Conservation (phyloP, 2,888 invertebrate species). For the Heliconius cydno region DNA sequence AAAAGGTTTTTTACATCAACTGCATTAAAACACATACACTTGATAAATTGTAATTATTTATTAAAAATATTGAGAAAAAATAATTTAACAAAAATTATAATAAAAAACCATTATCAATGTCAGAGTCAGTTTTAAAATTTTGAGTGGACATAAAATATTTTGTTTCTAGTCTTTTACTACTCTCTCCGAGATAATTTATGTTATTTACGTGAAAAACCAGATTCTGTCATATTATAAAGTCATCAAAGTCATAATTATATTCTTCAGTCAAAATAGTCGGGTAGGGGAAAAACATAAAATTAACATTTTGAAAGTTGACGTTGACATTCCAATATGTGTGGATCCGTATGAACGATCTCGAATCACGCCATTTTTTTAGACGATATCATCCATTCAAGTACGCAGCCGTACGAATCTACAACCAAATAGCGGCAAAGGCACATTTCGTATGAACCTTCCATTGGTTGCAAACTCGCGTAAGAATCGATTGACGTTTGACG, state of each 20-base stretch:
- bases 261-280: not conserved
- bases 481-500: slow-evolving; percentile 74
- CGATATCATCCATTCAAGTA: slow-evolving; percentile 44
- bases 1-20: not conserved
- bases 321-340: slow-evolving; percentile 1
- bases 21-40: not conserved
- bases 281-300: not conserved
- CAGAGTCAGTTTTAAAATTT: slow-evolving; percentile 8
- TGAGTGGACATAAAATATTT: slow-evolving; percentile 19
- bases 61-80: not conserved
- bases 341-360: slow-evolving; percentile 4
- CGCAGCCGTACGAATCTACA: slow-evolving; percentile 57
- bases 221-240: slow-evolving; percentile 11
- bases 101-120: not conserved
- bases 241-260: not conserved
- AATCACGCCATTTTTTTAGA: slow-evolving; percentile 45
- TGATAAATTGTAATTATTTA: not conserved
- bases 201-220: not conserved
- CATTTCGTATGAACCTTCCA: slow-evolving; percentile 53
- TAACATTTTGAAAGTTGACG: not conserved
- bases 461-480: slow-evolving; percentile 71
- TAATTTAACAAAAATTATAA: not conserved
- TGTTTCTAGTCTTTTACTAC: slow-evolving; percentile 67
- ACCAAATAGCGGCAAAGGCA: slow-evolving; percentile 56
- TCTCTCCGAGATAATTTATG: slow-evolving; percentile 61